Percentiles rank a stretch among this genome's conserved stretches.
Conservation (phyloP, 2,797 vertebrate genomes). For the Gambelia wislizenii region DNA sequence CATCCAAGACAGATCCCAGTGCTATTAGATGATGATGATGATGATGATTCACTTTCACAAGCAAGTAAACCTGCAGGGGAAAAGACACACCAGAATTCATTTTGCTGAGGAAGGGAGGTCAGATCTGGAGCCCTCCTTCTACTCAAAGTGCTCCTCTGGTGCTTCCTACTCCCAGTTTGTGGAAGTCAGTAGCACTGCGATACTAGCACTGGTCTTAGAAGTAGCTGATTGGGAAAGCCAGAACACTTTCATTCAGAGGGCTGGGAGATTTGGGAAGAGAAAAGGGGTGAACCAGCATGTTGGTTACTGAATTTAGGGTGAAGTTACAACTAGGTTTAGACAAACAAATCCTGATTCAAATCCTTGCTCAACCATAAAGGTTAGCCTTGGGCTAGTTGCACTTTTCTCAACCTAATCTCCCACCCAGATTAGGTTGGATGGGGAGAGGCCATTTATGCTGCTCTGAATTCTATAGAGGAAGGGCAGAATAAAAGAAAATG, state of each 20-base stretch:
- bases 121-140: neutral
- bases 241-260: too few relatives aligned
- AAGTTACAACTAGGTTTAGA: neutral
- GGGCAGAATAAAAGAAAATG: neutral
- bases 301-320: neutral
- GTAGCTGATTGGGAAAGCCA: neutral
- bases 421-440: too few relatives aligned
- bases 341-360: neutral
- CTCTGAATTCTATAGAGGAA: neutral
- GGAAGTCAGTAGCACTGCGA: too few relatives aligned
- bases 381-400: neutral
- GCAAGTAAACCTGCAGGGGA: neutral
- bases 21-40: too few relatives aligned
- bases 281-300: too few relatives aligned
- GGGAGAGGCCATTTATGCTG: too few relatives aligned
- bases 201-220: neutral
- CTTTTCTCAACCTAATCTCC: neutral
- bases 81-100: neutral
- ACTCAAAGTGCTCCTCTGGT: too few relatives aligned
- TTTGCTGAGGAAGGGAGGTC: neutral
- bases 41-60: neutral
- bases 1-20: neutral
- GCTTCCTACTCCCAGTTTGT: too few relatives aligned
- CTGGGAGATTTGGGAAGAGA: neutral
- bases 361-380: neutral